Percentiles rank a stretch among this genome's conserved stretches.
Evolutionary conservation across 2,797 vertebrate genomes (phyloP).

Genomic region (Thamnophis elegans): DNA sequence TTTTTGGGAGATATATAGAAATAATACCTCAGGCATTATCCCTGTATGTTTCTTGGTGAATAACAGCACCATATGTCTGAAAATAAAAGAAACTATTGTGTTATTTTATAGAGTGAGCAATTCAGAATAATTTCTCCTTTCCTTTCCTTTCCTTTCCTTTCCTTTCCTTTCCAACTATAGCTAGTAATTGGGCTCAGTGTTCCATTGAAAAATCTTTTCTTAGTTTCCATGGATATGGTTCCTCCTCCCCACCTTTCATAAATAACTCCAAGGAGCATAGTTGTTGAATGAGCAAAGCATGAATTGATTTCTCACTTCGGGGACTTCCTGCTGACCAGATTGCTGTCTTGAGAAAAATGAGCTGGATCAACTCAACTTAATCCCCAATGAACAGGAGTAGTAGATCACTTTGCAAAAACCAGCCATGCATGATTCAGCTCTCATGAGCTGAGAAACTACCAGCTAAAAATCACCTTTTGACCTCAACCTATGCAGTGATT

Average conservation of each 20-base stretch:
- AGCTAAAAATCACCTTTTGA: constrained; percentile 63
- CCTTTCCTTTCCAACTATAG: neutral
- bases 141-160: neutral
- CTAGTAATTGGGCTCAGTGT: constrained; percentile 6
- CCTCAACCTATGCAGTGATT: constrained; percentile 57
- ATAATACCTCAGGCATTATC: constrained; percentile 6
- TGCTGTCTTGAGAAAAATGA: constrained; percentile 67
- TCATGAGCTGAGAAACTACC: constrained; percentile 59
- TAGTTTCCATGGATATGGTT: constrained; percentile 42
- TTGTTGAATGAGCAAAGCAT: constrained; percentile 68
- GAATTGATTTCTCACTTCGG: constrained; percentile 35
- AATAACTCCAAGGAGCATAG: constrained; percentile 45
- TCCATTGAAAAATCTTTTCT: constrained; percentile 26
- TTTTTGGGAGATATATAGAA: neutral
- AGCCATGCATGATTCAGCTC: constrained; percentile 69
- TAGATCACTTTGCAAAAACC: constrained; percentile 68
- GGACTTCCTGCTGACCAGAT: constrained; percentile 62
- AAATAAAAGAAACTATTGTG: neutral
- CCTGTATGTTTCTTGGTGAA: neutral
- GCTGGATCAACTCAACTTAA: constrained; percentile 52
- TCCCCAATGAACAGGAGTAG: constrained; percentile 62
- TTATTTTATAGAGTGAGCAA: neutral
- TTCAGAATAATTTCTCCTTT: neutral
- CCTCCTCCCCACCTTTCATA: constrained; percentile 48
- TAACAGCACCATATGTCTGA: neutral